These are phyloP conservation scores for Azorinus chamasolen DNA, from an alignment of 2,888 invertebrate species.

Conservation along the genomic window DNA sequence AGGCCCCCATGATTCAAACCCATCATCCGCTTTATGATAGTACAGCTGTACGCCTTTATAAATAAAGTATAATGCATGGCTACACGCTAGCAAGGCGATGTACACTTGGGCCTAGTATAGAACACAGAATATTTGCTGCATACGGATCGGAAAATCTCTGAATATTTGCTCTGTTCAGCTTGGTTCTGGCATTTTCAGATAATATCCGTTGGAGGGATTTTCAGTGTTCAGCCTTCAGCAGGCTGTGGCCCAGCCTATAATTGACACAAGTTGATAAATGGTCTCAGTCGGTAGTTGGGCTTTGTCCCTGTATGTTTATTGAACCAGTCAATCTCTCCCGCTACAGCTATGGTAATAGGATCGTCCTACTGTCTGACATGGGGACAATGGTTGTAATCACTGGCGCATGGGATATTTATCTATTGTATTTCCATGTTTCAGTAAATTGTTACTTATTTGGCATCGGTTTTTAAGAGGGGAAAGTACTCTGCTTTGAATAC, in stretches of 20 bases:
- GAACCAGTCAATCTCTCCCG: slow-evolving; percentile 64
- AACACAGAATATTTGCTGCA: no score
- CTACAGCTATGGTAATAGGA: slow-evolving; percentile 72
- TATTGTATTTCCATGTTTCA: slow-evolving; percentile 40
- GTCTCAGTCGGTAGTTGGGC: slow-evolving; percentile 66
- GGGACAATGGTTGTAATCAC: slow-evolving; percentile 44
- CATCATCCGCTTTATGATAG: background rate
- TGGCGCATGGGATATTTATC: slow-evolving; percentile 39
- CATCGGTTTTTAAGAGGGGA: slow-evolving; percentile 4
- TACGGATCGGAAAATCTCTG: no score
- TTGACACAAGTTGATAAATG: slow-evolving; percentile 78
- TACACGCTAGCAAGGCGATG: background rate
- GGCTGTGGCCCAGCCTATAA: slow-evolving; percentile 67
- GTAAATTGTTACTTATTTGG: slow-evolving; percentile 32
- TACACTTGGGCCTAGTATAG: no score
- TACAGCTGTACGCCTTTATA: slow-evolving; percentile 21
- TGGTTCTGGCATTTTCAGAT: no score
- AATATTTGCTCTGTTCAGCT: no score
- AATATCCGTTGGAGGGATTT: no score
- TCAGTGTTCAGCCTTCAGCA: no score
- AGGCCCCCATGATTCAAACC: no score
- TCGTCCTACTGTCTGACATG: slow-evolving; percentile 58
- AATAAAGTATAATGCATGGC: slow-evolving; percentile 34
- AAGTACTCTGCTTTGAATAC: slow-evolving; percentile 11
- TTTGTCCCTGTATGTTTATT: slow-evolving; percentile 76